Conservation (phyloP, 64 coral and sea anemone species). For the Exaiptasia diaphana region DNA sequence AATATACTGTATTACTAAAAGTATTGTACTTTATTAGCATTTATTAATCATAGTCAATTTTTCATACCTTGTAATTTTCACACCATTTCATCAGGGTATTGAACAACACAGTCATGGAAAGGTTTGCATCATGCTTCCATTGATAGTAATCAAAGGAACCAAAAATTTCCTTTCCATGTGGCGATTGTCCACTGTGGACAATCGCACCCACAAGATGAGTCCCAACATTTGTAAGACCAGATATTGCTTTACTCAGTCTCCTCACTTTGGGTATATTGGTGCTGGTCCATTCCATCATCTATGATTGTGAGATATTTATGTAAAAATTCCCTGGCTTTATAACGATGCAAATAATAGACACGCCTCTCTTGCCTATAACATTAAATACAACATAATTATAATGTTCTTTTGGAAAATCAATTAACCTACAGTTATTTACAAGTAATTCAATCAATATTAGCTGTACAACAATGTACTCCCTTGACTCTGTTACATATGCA, state of each 20-base stretch:
- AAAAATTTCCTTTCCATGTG: slow-evolving; percentile 30
- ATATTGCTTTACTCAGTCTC: slow-evolving; percentile 3
- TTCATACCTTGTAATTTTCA: not conserved
- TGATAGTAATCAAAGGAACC: slow-evolving; percentile 31
- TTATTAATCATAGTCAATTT: too few relatives aligned
- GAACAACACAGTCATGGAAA: not conserved
- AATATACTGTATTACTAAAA: too few relatives aligned
- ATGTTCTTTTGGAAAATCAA: too few relatives aligned
- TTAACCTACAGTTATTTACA: not conserved
- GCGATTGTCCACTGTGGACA: slow-evolving; percentile 22
- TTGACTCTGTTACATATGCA: not conserved
- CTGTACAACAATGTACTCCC: too few relatives aligned
- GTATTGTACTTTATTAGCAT: too few relatives aligned
- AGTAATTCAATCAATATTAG: too few relatives aligned
- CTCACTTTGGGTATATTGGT: slow-evolving; percentile 14
- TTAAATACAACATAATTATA: not conserved
- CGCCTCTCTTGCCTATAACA: slow-evolving; percentile 30
- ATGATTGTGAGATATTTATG: slow-evolving; percentile 1
- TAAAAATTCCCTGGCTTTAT: slow-evolving; percentile 16
- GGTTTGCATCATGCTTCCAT: slow-evolving; percentile 13
- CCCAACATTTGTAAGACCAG: not conserved
- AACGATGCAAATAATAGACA: slow-evolving; percentile 22
- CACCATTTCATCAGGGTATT: not conserved
- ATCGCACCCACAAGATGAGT: slow-evolving; percentile 39
- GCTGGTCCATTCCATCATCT: slow-evolving; percentile 22